phyloP scores from a whole-genome alignment of 2,888 invertebrate genomes.

The Andrena dorsata region DNA sequence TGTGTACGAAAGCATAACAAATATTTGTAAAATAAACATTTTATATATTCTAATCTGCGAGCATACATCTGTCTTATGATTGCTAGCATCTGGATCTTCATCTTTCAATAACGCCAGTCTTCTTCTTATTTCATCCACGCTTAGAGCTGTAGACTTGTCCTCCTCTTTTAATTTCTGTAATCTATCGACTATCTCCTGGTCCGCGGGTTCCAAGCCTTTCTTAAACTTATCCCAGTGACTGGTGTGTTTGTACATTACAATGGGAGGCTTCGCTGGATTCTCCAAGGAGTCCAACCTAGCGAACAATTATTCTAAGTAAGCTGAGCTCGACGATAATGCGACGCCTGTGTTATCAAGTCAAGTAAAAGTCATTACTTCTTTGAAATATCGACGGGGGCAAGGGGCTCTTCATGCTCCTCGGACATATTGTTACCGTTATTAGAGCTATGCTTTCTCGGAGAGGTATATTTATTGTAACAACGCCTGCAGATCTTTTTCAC shows the following conservation, averaged over 20 bases:
- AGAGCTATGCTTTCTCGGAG: slow-evolving; percentile 55
- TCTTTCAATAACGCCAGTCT: slow-evolving; percentile 90
- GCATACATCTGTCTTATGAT: slow-evolving; percentile 71
- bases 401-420: slow-evolving; percentile 57
- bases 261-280: slow-evolving; percentile 87
- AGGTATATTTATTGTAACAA: slow-evolving; percentile 85
- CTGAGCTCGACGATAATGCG: neutral
- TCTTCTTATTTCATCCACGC: slow-evolving; percentile 88
- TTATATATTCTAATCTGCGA: neutral
- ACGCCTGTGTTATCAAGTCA: neutral
- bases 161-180: slow-evolving; percentile 89
- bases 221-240: slow-evolving; percentile 81
- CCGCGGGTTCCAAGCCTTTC: slow-evolving; percentile 85
- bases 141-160: slow-evolving; percentile 85
- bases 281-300: slow-evolving; percentile 86
- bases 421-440: slow-evolving; percentile 48
- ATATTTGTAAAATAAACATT: neutral
- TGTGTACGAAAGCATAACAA: slow-evolving; percentile 40
- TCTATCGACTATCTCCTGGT: slow-evolving; percentile 89
- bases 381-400: slow-evolving; percentile 78
- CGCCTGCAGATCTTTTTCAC: slow-evolving; percentile 89
- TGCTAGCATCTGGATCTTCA: slow-evolving; percentile 82
- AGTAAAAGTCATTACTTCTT: slow-evolving; percentile 67
- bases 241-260: slow-evolving; percentile 86
- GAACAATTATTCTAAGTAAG: neutral